Conservation (phyloP, 2,888 invertebrate genomes). For the Diaphora mendica region DNA sequence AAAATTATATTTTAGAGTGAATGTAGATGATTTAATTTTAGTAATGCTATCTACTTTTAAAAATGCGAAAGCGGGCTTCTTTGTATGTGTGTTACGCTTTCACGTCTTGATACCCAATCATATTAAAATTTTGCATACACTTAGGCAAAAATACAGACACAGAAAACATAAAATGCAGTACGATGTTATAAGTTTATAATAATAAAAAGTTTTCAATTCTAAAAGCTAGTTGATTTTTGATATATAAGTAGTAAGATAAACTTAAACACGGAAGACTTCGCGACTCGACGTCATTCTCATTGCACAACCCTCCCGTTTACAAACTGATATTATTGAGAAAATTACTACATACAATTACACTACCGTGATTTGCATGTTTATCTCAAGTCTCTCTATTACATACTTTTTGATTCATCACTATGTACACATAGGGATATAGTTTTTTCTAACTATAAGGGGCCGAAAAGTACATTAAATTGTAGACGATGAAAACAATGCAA, state of each 20-base stretch:
- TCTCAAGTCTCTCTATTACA: neutral
- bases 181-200: neutral
- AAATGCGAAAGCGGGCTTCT: neutral
- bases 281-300: slow-evolving; percentile 22
- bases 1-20: neutral
- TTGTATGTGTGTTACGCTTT: neutral
- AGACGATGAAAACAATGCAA: neutral
- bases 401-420: neutral
- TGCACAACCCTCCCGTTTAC: slow-evolving; percentile 18
- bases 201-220: neutral
- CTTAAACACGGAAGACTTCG: slow-evolving; percentile 15
- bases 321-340: slow-evolving; percentile 23
- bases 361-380: slow-evolving; percentile 13
- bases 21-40: neutral
- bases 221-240: neutral
- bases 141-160: neutral
- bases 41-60: neutral
- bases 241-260: neutral
- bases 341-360: slow-evolving; percentile 15
- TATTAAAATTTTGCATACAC: neutral
- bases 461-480: accelerated
- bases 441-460: neutral
- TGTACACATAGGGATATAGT: neutral
- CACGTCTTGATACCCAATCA: neutral
- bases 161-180: no score